Conservation (phyloP, 2,888 invertebrate species). For the Hemicrepidius hirtus region DNA sequence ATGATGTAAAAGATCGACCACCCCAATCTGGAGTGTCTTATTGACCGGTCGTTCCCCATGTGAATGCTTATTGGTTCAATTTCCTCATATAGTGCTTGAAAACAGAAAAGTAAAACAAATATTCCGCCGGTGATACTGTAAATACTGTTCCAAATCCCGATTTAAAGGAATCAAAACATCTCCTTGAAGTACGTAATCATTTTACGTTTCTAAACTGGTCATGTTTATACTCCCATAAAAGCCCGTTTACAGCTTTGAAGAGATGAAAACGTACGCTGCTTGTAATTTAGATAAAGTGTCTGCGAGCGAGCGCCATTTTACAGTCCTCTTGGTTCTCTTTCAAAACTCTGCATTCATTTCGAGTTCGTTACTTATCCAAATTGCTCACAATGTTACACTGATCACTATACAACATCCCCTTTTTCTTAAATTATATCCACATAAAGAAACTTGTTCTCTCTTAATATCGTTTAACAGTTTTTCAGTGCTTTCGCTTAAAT, state of each 20-base stretch:
- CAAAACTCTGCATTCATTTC: slow-evolving; percentile 51
- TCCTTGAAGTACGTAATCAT: slow-evolving; percentile 52
- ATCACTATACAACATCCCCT: slow-evolving; percentile 35
- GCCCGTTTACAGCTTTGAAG: slow-evolving; percentile 56
- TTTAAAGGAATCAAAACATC: slow-evolving; percentile 45
- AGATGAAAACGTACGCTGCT: slow-evolving; percentile 56
- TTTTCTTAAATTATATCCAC: slow-evolving; percentile 23
- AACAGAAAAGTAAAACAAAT: slow-evolving; percentile 44
- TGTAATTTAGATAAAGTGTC: slow-evolving; percentile 60
- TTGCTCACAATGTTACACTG: slow-evolving; percentile 46
- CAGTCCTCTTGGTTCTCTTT: slow-evolving; percentile 51
- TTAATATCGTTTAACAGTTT: slow-evolving; percentile 3
- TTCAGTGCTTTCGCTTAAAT: neutral
- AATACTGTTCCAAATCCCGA: slow-evolving; percentile 37
- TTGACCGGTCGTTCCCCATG: slow-evolving; percentile 37
- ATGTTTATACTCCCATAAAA: slow-evolving; percentile 55
- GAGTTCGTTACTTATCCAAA: slow-evolving; percentile 57
- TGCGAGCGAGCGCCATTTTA: slow-evolving; percentile 53
- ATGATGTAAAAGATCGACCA: slow-evolving; percentile 66
- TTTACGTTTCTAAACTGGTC: slow-evolving; percentile 55
- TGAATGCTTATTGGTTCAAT: slow-evolving; percentile 40
- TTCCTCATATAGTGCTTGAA: slow-evolving; percentile 40
- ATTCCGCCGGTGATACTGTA: slow-evolving; percentile 18
- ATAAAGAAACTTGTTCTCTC: slow-evolving; percentile 11
- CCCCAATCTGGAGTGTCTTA: slow-evolving; percentile 51